A percentile compares a stretch with the other conserved stretches of the same genome.
phyloP scores from a whole-genome alignment of 2,113 vertebrate species.

The Chaenogobius annularis region DNA sequence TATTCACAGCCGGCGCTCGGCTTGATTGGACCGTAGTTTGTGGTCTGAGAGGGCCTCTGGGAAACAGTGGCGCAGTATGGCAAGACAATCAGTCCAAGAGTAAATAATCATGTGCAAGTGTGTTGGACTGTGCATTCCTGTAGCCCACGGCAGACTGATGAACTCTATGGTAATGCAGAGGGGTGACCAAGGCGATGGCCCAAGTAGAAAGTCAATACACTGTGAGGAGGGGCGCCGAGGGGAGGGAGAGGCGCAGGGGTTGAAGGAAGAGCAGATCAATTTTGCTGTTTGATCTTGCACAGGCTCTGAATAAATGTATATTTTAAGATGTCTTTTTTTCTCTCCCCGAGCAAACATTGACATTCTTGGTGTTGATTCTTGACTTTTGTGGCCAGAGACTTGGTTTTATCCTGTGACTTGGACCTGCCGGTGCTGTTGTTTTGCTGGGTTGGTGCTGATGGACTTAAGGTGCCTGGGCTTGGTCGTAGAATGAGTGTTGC shows the following conservation, averaged over 20 bases:
- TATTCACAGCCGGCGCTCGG: slow-evolving; percentile 12
- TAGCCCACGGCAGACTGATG: slow-evolving; percentile 42
- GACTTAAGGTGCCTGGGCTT: slow-evolving; percentile 33
- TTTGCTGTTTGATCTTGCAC: slow-evolving; percentile 75
- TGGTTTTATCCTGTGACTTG: slow-evolving; percentile 63
- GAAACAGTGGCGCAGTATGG: slow-evolving; percentile 34
- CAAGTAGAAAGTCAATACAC: slow-evolving; percentile 62
- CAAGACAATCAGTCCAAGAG: slow-evolving; percentile 32
- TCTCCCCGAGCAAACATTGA: slow-evolving; percentile 69
- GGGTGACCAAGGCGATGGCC: slow-evolving; percentile 69
- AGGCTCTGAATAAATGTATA: slow-evolving; percentile 78
- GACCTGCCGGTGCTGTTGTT: slow-evolving; percentile 61
- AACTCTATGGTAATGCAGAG: slow-evolving; percentile 51
- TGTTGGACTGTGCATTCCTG: slow-evolving; percentile 21
- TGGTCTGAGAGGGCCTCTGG: slow-evolving; percentile 34
- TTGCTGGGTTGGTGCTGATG: slow-evolving; percentile 42
- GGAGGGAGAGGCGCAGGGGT: slow-evolving; percentile 52
- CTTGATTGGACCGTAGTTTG: slow-evolving; percentile 50
- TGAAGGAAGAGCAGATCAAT: slow-evolving; percentile 75
- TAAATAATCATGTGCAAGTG: slow-evolving; percentile 17
- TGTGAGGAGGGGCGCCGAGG: slow-evolving; percentile 44
- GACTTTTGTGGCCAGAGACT: slow-evolving; percentile 67
- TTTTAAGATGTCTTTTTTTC: slow-evolving; percentile 63
- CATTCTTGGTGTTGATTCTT: slow-evolving; percentile 71
- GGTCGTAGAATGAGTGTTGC: slow-evolving; percentile 36